These are phyloP conservation scores for Diorhabda sublineata DNA, from an alignment of 1,140 invertebrate genomes.

Conservation along the genomic window DNA sequence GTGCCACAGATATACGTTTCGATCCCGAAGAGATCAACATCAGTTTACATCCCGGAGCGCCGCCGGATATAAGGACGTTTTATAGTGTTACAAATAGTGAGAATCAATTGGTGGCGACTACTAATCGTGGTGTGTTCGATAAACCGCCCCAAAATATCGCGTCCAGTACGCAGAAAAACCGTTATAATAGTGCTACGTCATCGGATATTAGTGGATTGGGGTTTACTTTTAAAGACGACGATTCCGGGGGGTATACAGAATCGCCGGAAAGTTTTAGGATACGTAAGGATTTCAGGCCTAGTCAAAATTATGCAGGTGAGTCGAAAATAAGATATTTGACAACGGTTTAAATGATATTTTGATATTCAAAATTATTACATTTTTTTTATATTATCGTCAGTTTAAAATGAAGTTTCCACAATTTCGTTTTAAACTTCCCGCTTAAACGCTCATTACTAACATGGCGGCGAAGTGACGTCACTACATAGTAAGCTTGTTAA, in stretches of 20 bases:
- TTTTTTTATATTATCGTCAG: too few species aligned
- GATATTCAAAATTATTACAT: too few species aligned
- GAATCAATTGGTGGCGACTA: constrained; percentile 22
- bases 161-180: constrained; percentile 16
- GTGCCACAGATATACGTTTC: constrained; percentile 42
- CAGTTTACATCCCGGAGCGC: constrained; percentile 39
- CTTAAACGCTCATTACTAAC: too few species aligned
- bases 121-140: constrained; percentile 20
- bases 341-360: too few species aligned
- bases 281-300: constrained; percentile 25
- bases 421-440: too few species aligned
- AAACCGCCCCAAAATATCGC: neutral
- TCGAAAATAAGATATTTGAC: too few species aligned
- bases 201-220: constrained; percentile 30
- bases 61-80: constrained; percentile 38
- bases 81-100: constrained; percentile 29
- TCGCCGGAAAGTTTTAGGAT: constrained; percentile 15
- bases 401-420: too few species aligned
- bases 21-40: constrained; percentile 46
- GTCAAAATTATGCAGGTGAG: constrained; percentile 17
- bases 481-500: too few species aligned
- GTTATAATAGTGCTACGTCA: constrained; percentile 22
- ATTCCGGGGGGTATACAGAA: constrained; percentile 14
- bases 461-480: too few species aligned
- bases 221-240: constrained; percentile 28